phyloP scores from a whole-genome alignment of 2,888 invertebrate species.

The Allolobophora icterica region DNA sequence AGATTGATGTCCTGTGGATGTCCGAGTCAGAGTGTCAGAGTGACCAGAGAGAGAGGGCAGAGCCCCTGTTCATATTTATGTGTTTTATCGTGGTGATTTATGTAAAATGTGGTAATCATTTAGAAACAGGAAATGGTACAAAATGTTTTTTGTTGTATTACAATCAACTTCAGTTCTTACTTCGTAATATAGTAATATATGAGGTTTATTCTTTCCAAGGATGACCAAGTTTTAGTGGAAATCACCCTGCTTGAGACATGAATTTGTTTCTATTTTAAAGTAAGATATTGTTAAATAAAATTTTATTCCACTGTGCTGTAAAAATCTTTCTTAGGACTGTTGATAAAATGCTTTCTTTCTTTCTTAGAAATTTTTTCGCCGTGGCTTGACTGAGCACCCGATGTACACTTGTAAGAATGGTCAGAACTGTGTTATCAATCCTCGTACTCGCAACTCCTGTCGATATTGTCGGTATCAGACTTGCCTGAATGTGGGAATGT shows the following conservation, averaged over 20 bases:
- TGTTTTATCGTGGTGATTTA: background rate
- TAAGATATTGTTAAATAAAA: background rate
- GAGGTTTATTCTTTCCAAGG: background rate
- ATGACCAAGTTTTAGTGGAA: too few relatives aligned
- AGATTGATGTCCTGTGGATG: too few relatives aligned
- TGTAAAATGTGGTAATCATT: background rate
- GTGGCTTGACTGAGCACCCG: constrained; percentile 42
- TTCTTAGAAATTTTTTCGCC: constrained; percentile 45
- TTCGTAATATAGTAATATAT: too few relatives aligned
- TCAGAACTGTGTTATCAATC: constrained; percentile 41
- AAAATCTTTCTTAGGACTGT: background rate
- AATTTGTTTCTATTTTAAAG: background rate
- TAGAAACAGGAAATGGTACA: too few relatives aligned
- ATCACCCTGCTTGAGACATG: background rate
- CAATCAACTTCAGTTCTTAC: background rate
- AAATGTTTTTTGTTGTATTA: background rate
- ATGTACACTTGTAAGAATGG: constrained; percentile 43
- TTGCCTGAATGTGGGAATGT: constrained; percentile 44
- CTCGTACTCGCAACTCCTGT: constrained; percentile 38
- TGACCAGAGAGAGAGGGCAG: too few relatives aligned
- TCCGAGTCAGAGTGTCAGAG: too few relatives aligned
- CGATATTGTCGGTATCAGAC: constrained; percentile 41
- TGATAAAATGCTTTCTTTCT: background rate
- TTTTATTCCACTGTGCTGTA: background rate
- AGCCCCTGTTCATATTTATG: background rate